phyloP scores from a whole-genome alignment of 1,140 invertebrate species.

The Babylonia areolata region DNA sequence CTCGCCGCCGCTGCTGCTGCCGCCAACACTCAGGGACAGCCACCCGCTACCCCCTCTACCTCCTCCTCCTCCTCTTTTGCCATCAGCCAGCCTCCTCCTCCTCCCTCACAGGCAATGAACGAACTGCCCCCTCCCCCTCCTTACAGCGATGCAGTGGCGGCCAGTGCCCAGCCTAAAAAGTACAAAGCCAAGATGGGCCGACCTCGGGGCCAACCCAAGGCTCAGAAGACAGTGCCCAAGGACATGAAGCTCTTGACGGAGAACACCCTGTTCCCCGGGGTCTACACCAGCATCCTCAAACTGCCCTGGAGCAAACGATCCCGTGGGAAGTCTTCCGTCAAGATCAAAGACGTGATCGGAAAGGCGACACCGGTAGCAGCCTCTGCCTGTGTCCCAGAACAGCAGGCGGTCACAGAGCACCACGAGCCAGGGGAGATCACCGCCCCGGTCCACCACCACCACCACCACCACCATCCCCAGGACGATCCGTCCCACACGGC shows the following conservation, averaged over 20 bases:
- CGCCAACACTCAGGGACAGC: not conserved
- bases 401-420: not conserved
- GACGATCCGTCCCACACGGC: not conserved
- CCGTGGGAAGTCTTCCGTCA: conserved; percentile 52
- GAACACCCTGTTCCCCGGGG: conserved; percentile 64
- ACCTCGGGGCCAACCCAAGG: conserved; percentile 31
- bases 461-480: conserved; percentile 1
- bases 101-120: not conserved
- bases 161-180: conserved; percentile 22
- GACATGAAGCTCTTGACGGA: conserved; percentile 70
- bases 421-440: not conserved
- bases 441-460: not conserved
- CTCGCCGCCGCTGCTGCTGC: conserved; percentile 3
- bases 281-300: conserved; percentile 71
- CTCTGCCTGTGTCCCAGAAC: not conserved
- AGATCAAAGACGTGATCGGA: conserved; percentile 35
- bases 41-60: not conserved
- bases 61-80: not conserved
- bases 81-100: not conserved
- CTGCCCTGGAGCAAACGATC: conserved; percentile 67
- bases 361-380: conserved; percentile 8
- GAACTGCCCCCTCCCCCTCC: not conserved
- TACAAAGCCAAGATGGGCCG: conserved; percentile 34
- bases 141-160: not conserved
- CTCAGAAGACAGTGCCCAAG: conserved; percentile 41